Conservation (phyloP, 2,888 invertebrate genomes). For the Zootermopsis nevadensis region DNA sequence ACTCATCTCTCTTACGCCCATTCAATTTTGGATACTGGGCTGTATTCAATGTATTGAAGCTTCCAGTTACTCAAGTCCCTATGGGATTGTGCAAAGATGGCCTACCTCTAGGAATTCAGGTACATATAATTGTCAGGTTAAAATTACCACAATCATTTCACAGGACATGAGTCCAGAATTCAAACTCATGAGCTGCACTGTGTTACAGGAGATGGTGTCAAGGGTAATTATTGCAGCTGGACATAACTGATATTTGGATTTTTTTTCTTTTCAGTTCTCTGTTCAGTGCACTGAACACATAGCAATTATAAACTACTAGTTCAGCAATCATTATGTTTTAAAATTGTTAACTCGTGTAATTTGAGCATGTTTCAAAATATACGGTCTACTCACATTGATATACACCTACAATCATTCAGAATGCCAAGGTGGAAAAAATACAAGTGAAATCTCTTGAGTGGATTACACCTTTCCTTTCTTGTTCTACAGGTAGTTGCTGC, state of each 20-base stretch:
- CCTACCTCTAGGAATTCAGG: conserved; percentile 83
- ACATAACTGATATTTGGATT: too few relatives aligned
- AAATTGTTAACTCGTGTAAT: too few relatives aligned
- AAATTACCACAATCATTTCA: neutral
- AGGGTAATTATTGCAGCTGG: too few relatives aligned
- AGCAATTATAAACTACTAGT: too few relatives aligned
- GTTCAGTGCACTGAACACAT: too few relatives aligned
- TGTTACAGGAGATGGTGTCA: too few relatives aligned
- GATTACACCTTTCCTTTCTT: conserved; percentile 10
- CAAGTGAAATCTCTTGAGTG: too few relatives aligned
- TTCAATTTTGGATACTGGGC: conserved; percentile 89
- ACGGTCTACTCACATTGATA: neutral
- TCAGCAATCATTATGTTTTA: too few relatives aligned
- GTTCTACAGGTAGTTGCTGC: conserved; percentile 71
- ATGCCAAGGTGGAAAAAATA: neutral
- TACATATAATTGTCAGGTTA: conserved; percentile 51
- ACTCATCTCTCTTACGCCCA: conserved; percentile 79
- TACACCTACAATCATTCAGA: neutral
- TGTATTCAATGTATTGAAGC: conserved; percentile 83
- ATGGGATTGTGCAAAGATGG: conserved; percentile 78
- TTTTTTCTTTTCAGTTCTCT: too few relatives aligned
- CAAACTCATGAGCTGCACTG: too few relatives aligned
- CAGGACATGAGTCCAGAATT: too few relatives aligned
- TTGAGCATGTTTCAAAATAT: neutral
- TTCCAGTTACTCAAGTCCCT: conserved; percentile 89